Evolutionary conservation across 2,113 vertebrate species (phyloP), one percentile per base, ranked within the genome.

Genomic region (Sarotherodon lohbergeri): DNA sequence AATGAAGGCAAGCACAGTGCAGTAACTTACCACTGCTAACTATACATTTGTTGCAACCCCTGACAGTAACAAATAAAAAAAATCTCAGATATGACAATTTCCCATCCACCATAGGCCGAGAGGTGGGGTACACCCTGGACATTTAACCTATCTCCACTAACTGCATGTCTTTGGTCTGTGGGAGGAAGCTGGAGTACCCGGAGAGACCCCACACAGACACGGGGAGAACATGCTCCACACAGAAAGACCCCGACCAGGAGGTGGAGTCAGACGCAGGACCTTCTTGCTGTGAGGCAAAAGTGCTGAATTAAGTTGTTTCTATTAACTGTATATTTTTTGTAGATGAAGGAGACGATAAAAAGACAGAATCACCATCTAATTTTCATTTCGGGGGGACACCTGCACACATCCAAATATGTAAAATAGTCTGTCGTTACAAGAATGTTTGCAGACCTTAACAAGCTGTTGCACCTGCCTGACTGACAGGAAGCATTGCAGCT

Each of bases 21-120:
- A 22, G 22, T 22, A 71, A 41, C 36, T 9, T 24, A 41, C 36
- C 36, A 0, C n/a, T 41, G 36, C 36, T 71, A 41, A 41, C 3
- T 0, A 41, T 9, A 68, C 63, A 71, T 22, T 41, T 41, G n/a
- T 0, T 8, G 6, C 36, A 14, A 22, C 0, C 36, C 19, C 2
- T 9, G n/a, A 71, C 63, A 41, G 32, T 36, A 66, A 66, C 32
- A 66, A 36, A 66, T 66, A 66, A 66, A 36, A 12, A 12, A 66
- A 36, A 36, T 36, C 32, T 36, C 32, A 36, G 61, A 66, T 36
- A n/a, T 36, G 17, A 36, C 61, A 36, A 66, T 66, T 66, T 66
- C 61, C 32, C 61, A 66, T n/a, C 59, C 17, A 36, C 17, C 59
- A 66, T n/a, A 66, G 61, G 5, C 17, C 0, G 2, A 66, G 17